Evolutionary conservation across 2,888 invertebrate genomes (phyloP).

Genomic region (Cynaeus angustus): DNA sequence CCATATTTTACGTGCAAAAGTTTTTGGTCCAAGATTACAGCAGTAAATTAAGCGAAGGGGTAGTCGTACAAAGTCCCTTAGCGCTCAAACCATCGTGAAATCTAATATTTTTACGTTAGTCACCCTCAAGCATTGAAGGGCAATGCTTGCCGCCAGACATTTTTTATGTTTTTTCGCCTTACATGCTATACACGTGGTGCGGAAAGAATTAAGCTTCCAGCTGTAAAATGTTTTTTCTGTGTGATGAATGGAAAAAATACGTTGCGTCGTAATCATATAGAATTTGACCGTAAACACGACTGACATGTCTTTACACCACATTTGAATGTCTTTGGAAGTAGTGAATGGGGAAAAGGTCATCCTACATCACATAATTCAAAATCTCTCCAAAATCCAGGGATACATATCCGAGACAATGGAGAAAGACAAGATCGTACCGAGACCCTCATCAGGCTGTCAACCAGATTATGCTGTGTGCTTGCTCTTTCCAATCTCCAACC

Average conservation of each 20-base stretch:
- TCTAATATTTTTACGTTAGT: conserved; percentile 46
- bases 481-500: conserved; percentile 49
- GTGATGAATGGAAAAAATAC: conserved; percentile 26
- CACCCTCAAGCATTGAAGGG: conserved; percentile 34
- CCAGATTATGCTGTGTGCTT: conserved; percentile 51
- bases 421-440: conserved; percentile 52
- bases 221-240: conserved; percentile 28
- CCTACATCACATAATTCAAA: conserved; percentile 52
- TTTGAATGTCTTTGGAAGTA: conserved; percentile 50
- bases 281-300: conserved; percentile 39
- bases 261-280: conserved; percentile 29
- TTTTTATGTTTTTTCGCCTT: conserved; percentile 31
- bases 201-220: conserved; percentile 29
- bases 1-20: conserved; percentile 45
- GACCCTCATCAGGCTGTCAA: conserved; percentile 52
- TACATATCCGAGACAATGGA: conserved; percentile 53
- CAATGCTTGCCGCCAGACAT: conserved; percentile 24
- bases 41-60: conserved; percentile 50
- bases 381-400: conserved; percentile 52
- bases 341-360: conserved; percentile 52
- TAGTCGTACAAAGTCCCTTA: conserved; percentile 42
- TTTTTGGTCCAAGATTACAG: conserved; percentile 47
- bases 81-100: conserved; percentile 36
- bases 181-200: conserved; percentile 32
- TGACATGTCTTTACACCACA: conserved; percentile 46